Evolutionary conservation across 2,797 vertebrate genomes (phyloP).

Genomic region (Mus spretus): DNA sequence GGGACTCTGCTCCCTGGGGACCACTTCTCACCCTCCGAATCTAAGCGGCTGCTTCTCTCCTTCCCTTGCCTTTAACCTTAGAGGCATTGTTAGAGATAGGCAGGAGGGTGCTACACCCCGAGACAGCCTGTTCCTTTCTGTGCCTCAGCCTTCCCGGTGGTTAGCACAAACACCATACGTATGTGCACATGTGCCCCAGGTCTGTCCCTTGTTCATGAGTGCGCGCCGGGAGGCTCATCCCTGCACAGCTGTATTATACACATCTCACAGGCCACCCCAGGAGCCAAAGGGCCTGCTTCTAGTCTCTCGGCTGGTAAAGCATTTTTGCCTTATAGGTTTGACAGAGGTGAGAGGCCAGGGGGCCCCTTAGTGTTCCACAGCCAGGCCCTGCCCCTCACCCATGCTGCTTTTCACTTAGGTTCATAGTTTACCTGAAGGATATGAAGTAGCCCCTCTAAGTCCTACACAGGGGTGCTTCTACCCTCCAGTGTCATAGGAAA

Average conservation of each 20-base stretch:
- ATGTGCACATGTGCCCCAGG: fast-evolving
- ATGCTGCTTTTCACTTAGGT: neutral
- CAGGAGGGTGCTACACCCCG: fast-evolving
- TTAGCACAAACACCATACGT: neutral
- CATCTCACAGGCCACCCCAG: neutral
- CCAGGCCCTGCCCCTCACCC: fast-evolving
- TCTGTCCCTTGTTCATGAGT: neutral
- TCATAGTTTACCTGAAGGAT: fast-evolving
- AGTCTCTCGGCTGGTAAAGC: neutral
- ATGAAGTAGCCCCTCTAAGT: fast-evolving
- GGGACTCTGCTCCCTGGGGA: neutral
- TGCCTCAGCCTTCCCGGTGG: neutral
- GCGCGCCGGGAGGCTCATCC: too few relatives aligned
- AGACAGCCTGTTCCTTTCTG: neutral
- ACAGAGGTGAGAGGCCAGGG: neutral
- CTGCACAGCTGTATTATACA: fast-evolving
- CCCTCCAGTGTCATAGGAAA: neutral
- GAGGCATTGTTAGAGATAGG: neutral
- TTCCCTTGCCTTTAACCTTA: neutral
- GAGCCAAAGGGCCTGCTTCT: neutral
- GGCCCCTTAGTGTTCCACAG: fast-evolving
- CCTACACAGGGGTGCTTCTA: neutral
- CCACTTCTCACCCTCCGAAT: neutral
- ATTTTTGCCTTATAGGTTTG: neutral
- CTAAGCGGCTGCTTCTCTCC: neutral